Conservation (phyloP, 2,113 vertebrate genomes). For the Grallaria varia region DNA sequence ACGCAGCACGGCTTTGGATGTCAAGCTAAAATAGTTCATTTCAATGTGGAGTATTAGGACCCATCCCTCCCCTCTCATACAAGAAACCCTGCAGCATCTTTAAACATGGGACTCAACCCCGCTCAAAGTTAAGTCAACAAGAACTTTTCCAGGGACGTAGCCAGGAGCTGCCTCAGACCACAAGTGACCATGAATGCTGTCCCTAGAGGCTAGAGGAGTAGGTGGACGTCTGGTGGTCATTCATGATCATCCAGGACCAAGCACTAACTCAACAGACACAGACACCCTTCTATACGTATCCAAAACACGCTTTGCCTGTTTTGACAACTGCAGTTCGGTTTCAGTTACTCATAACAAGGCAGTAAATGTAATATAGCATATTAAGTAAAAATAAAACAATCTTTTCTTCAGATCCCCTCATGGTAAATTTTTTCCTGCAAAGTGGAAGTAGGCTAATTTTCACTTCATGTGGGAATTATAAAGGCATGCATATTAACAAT, state of each 20-base stretch:
- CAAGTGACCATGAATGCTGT: neutral
- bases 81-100: neutral
- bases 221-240: neutral
- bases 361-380: neutral
- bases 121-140: neutral
- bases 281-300: rapidly evolving
- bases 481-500: slow-evolving; percentile 5
- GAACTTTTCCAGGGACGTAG: neutral
- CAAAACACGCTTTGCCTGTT: neutral
- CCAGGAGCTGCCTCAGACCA: neutral
- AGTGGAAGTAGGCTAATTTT: slow-evolving; percentile 10
- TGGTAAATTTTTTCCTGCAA: neutral
- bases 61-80: rapidly evolving
- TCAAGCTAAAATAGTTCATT: neutral
- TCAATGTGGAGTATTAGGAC: neutral
- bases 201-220: neutral
- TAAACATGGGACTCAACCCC: rapidly evolving
- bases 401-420: neutral
- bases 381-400: neutral
- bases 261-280: neutral
- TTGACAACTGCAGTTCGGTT: neutral
- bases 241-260: neutral
- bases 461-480: neutral
- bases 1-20: neutral
- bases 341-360: neutral